Evolutionary conservation across 2,113 vertebrate genomes (phyloP).

Genomic region (Cyprinodon brontotheroides): DNA sequence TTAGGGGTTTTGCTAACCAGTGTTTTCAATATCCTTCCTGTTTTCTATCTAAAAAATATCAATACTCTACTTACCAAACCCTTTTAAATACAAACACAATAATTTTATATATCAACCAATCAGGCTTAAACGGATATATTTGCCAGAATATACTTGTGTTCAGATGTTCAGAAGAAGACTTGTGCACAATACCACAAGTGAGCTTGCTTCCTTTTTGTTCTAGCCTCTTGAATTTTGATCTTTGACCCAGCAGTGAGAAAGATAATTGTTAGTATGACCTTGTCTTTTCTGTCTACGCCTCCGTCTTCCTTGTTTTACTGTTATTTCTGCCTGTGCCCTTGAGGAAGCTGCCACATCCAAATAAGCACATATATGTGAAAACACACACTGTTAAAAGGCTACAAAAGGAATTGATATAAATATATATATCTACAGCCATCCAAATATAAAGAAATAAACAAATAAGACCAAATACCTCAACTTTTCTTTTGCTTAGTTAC

Average conservation of each 20-base stretch:
- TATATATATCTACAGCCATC: slow-evolving; percentile 4
- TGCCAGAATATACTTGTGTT: slow-evolving; percentile 39
- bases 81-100: too few species aligned
- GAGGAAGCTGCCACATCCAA: slow-evolving; percentile 61
- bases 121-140: neutral
- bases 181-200: slow-evolving; percentile 55
- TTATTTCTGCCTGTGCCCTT: slow-evolving; percentile 31
- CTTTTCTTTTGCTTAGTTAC: slow-evolving; percentile 12
- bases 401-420: slow-evolving; percentile 37
- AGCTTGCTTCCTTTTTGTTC: slow-evolving; percentile 36
- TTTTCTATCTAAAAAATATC: too few species aligned
- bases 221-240: slow-evolving; percentile 66
- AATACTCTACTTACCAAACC: too few species aligned
- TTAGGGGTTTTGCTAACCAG: too few species aligned
- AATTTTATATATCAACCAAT: too few species aligned
- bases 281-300: slow-evolving; percentile 33
- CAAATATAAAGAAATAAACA: slow-evolving; percentile 7
- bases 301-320: slow-evolving; percentile 33
- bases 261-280: slow-evolving; percentile 64
- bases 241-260: slow-evolving; percentile 60
- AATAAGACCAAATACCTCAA: slow-evolving; percentile 6
- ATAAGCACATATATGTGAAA: slow-evolving; percentile 17
- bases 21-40: too few species aligned
- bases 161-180: slow-evolving; percentile 36
- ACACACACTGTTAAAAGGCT: slow-evolving; percentile 42